phyloP scores from a whole-genome alignment of 2,888 invertebrate species.

The Lapara coniferarum region DNA sequence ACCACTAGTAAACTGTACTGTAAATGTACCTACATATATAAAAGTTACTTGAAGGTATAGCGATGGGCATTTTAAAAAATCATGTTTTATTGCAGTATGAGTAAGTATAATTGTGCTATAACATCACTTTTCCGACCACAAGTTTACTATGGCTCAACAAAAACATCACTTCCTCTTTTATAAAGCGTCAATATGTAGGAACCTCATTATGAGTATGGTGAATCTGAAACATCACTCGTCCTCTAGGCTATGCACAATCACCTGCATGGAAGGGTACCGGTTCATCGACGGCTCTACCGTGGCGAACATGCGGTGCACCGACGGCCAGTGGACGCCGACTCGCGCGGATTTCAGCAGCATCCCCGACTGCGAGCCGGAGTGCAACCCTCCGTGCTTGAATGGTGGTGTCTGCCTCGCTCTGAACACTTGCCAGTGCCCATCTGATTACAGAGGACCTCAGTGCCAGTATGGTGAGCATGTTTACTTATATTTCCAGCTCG shows the following conservation, averaged over 20 bases:
- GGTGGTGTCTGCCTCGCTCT: constrained; percentile 91
- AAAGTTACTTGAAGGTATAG: too few species aligned
- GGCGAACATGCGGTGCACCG: constrained; percentile 86
- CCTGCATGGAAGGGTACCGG: constrained; percentile 86
- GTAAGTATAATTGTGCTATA: too few species aligned
- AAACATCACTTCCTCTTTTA: too few species aligned
- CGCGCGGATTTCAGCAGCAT: constrained; percentile 85
- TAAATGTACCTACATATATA: too few species aligned
- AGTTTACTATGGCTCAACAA: too few species aligned
- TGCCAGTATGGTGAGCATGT: constrained; percentile 85
- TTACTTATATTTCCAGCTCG: neutral
- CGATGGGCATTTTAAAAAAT: too few species aligned
- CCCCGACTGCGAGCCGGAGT: constrained; percentile 88
- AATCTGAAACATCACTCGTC: neutral
- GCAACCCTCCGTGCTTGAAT: constrained; percentile 88
- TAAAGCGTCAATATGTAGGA: too few species aligned
- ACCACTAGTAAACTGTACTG: too few species aligned
- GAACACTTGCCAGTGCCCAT: constrained; percentile 91
- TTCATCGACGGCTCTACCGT: constrained; percentile 89
- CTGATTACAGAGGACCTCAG: constrained; percentile 87
- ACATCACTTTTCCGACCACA: too few species aligned
- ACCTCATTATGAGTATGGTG: too few species aligned
- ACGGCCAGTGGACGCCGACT: constrained; percentile 88
- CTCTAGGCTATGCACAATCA: constrained; percentile 86
- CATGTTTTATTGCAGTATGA: too few species aligned